Evolutionary conservation across 35 echinoderm and acorn worm genomes (phyloP).

Genomic region (Diadema setosum): DNA sequence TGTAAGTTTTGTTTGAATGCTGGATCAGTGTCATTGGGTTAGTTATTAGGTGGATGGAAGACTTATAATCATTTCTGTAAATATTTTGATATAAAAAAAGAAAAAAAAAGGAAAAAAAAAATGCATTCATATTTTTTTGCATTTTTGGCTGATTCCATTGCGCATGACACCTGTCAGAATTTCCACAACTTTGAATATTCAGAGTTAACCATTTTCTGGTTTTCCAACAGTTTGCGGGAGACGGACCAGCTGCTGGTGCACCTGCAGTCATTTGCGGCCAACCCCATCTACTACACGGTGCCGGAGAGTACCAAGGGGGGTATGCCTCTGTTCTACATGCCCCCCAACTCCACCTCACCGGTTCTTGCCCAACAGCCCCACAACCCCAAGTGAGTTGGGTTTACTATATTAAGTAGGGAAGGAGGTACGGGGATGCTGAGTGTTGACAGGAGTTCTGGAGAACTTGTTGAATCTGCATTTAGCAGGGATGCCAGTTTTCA

Average conservation of each 20-base stretch:
- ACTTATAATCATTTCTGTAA: neutral
- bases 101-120: too few relatives aligned
- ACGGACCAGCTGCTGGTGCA: constrained; percentile 84
- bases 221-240: constrained; percentile 44
- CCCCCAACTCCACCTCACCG: constrained; percentile 86
- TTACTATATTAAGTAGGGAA: neutral
- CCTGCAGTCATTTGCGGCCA: constrained; percentile 91
- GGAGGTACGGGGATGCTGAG: neutral
- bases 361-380: constrained; percentile 79
- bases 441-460: too few relatives aligned
- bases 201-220: neutral
- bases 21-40: too few relatives aligned
- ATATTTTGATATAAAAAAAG: too few relatives aligned
- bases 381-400: constrained; percentile 44
- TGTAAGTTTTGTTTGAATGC: too few relatives aligned
- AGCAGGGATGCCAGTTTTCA: too few relatives aligned
- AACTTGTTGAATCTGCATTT: too few relatives aligned
- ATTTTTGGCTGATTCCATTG: too few relatives aligned
- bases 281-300: constrained; percentile 79
- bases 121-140: too few relatives aligned
- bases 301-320: constrained; percentile 87
- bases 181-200: neutral
- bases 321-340: constrained; percentile 97
- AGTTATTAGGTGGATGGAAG: neutral
- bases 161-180: neutral